Evolutionary conservation across 1,140 invertebrate species (phyloP).

Genomic region (Mercenaria mercenaria): DNA sequence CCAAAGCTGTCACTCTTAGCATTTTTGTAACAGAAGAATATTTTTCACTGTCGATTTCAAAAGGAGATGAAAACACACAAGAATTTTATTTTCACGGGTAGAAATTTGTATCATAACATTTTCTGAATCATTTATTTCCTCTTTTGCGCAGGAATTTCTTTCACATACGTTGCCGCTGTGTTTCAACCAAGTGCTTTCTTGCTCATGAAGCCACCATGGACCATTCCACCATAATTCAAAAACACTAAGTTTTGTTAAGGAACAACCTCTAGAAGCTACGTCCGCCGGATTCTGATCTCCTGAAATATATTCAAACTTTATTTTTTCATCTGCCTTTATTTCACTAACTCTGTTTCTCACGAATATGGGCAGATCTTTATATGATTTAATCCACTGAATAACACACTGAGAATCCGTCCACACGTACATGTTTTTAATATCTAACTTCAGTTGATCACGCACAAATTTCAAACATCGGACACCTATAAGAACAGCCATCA

Average conservation of each 20-base stretch:
- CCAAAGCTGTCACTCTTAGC: neutral
- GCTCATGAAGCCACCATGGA: neutral
- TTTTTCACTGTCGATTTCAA: neutral
- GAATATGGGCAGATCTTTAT: conserved; percentile 13
- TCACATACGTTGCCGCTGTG: no score
- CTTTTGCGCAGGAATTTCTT: no score
- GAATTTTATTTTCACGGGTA: no score
- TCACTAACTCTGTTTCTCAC: conserved; percentile 22
- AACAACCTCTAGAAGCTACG: neutral
- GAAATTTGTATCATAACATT: no score
- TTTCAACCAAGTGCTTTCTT: neutral
- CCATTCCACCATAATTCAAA: conserved; percentile 28
- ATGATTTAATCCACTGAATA: neutral
- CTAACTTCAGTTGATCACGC: neutral
- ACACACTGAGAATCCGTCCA: conserved; percentile 11
- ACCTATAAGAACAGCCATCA: neutral
- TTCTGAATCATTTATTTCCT: no score
- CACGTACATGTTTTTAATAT: neutral
- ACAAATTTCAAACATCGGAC: neutral
- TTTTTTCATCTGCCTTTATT: neutral
- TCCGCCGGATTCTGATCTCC: neutral
- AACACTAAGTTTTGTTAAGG: neutral
- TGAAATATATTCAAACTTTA: conserved; percentile 12
- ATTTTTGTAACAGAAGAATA: conserved; percentile 37
- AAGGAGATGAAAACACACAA: neutral